Evolutionary conservation across 2,797 vertebrate genomes (phyloP).

Genomic region (Liasis olivaceus): DNA sequence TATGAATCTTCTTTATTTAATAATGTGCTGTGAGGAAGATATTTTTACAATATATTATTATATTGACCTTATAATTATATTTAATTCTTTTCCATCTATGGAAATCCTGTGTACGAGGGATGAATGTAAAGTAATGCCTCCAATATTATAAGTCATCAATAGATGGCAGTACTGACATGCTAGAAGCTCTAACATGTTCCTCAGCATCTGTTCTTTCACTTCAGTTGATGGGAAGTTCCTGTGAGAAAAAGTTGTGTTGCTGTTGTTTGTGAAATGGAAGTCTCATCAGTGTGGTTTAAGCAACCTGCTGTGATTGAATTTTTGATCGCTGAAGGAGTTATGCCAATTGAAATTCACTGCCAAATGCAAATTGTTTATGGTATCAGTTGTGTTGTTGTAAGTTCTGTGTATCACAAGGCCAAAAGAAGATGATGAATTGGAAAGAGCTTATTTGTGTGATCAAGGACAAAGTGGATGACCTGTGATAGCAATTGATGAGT

Average conservation of each 20-base stretch:
- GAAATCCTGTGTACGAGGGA: background rate
- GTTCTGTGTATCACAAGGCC: background rate
- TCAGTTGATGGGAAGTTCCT: background rate
- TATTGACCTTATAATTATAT: constrained; percentile 34
- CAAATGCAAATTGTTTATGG: background rate
- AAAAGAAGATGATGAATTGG: background rate
- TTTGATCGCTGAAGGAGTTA: background rate
- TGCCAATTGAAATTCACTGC: background rate
- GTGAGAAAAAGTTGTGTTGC: background rate
- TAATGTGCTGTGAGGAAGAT: constrained; percentile 48
- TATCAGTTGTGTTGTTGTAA: background rate
- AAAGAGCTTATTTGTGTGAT: background rate
- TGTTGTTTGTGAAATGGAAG: background rate
- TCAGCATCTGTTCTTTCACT: background rate
- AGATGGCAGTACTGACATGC: background rate
- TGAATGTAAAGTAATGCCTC: background rate
- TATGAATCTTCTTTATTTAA: constrained; percentile 43
- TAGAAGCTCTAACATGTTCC: background rate
- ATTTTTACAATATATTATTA: constrained; percentile 30
- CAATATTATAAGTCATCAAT: background rate
- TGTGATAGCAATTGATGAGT: background rate
- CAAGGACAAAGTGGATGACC: background rate
- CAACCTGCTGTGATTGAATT: background rate
- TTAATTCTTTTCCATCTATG: constrained; percentile 30
- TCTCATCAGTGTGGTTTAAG: background rate